Evolutionary conservation across 2,888 invertebrate genomes (phyloP), one percentile per base, ranked within the genome.

Genomic region (Apoderus coryli): DNA sequence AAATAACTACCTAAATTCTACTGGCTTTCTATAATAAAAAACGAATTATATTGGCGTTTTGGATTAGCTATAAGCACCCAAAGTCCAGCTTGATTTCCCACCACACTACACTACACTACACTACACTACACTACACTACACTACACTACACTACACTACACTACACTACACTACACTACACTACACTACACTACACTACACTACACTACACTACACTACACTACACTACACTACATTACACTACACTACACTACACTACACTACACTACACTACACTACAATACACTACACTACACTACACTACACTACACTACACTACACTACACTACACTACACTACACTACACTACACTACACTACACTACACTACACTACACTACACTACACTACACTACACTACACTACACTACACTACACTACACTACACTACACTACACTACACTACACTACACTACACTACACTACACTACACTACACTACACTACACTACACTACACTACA

Each of bases 101-200:
- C 25, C 10, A 10, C 25, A 24, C 25, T 24, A 24, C 25, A 24
- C 25, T 24, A 24, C 25, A 10, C 25, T 24, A 24, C 25, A 24
- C 25, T 24, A 24, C 25, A 24, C 25, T 24, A 24, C 25, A 10
- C 25, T 24, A 24, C 25, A 24, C 25, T 24, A 24, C 25, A 6
- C 25, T 24, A 24, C 25, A 24, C 25, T 24, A 24, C 25, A 24
- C 25, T 24, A 24, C 25, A 24, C 25, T 24, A 24, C 25, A 24
- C 25, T 24, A 24, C 25, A 24, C 25, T 24, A 24, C 25, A 24
- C 25, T 24, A 24, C 25, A 24, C 25, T 24, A 24, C 25, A 24
- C 25, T 24, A 24, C 10, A 24, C 25, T 24, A 24, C 10, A 24
- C 25, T 24, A 24, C 25, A 10, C 25, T 24, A 24, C 25, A 24